Base-by-base conservation (phyloP, 2,888 invertebrate species). In the Tupiocoris notatus region DNA sequence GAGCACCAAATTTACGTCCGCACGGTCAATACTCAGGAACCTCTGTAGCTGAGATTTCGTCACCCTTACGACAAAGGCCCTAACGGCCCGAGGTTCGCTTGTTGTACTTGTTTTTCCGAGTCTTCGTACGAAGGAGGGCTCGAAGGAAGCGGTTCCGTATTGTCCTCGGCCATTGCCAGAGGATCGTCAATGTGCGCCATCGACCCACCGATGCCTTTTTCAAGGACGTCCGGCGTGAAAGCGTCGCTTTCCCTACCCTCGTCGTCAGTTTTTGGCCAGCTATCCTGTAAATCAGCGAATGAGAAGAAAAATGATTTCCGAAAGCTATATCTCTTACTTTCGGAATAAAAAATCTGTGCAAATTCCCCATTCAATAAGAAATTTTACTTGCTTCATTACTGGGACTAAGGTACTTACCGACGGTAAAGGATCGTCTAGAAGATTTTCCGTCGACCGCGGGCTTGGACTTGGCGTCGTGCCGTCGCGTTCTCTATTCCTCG, bases 401-500 rank as follows among this genome's bases (percentile, higher is more conserved):
- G 7, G 75, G n/a, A n/a, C n/a, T n/a, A n/a, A n/a, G n/a, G n/a
- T n/a, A n/a, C 66, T 59, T 76, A 77, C 77, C 62, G 79, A 77
- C 25, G 76, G 76, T n/a, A 77, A 61, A 56, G 79, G 77, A 21
- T 79, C 80, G 39, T 79, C 77, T 56, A 81, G 77, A 2, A 81
- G 80, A 67, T 80, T 79, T 70, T 81, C 81, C 12, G 80, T 78
- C 20, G 81, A 81, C 61, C 80, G 76, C 20, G 80, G 81, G 62
- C 81, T 81, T 2, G 81, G 80, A n/a, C 80, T 79, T 9, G 78
- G 76, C 22, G 79, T 79, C 39, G 23, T 24, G 39, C 79, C 77
- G 54, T 78, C 79, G 75, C 91, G 89, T 64, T 80, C 80, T 62
- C 81, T 63, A 62, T 79, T 79, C 75, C 91, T 89, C 80, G 92